Evolutionary conservation across 2,113 vertebrate genomes (phyloP), one percentile per base, ranked within the genome.

Genomic region (Prunella himalayana): DNA sequence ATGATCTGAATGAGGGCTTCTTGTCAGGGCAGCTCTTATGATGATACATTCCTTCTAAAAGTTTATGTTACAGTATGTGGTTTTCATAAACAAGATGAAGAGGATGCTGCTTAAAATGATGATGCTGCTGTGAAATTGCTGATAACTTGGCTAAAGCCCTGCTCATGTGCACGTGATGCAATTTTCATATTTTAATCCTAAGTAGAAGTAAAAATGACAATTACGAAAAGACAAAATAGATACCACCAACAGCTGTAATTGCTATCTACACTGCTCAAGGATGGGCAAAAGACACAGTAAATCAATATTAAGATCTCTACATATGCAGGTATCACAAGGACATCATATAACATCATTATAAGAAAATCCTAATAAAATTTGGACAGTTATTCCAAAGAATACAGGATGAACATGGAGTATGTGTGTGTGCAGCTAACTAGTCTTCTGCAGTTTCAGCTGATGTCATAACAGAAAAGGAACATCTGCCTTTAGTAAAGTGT

Each of bases 111-210:
- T 72, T 92, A 94, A 97, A 96, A 96, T 94, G 77, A 96, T 88
- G 95, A 73, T 56, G 31, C 69, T 94, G 92, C 81, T 7, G 49
- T 90, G 88, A 95, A 95, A 95, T 69, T 94, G 94, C 97, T 92
- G 96, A 92, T 97, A 95, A 97, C 97, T 95, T 96, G 76, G 96
- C 88, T 96, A 97, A 97, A 97, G 90, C 78, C 75, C 94, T 94
- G 77, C 54, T 96, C 93, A 41, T 95, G 87, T 50, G 70, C 96
- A 97, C 10, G 10, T 97, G 97, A 94, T 94, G 95, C 94, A 97
- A 98, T 98, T 98, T 98, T 98, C 97, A 98, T 98, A 98, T 98
- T 98, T 98, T 98, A 97, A 98, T 98, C 97, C 97, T 98, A 98
- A 98, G 95, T 94, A 97, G 97, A 97, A 95, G 95, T 69, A 97